Percentiles rank a stretch among this genome's conserved stretches.
These are phyloP conservation scores for Watsonalla cultraria DNA, from an alignment of 2,888 invertebrate genomes.

Conservation along the genomic window DNA sequence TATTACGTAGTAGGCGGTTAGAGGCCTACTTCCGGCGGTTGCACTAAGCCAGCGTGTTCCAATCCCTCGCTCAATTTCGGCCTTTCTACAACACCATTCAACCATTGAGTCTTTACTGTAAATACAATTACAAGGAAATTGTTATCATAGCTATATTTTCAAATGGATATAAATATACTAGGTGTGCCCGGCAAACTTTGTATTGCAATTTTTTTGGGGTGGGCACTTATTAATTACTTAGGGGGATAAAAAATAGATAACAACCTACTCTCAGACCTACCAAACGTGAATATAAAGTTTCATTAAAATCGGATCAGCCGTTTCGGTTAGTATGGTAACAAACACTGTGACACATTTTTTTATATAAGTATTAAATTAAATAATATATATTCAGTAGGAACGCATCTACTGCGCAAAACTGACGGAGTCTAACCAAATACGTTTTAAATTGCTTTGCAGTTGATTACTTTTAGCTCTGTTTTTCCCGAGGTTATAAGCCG, in stretches of 20 bases:
- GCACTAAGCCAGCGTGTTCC: slow-evolving; percentile 73
- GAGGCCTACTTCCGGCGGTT: slow-evolving; percentile 75
- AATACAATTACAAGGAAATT: slow-evolving; percentile 21
- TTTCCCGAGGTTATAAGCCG: slow-evolving; percentile 40
- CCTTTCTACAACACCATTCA: slow-evolving; percentile 62
- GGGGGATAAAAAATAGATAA: too few relatives aligned
- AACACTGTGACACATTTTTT: not conserved
- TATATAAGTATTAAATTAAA: slow-evolving; percentile 7
- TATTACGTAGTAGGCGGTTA: slow-evolving; percentile 47
- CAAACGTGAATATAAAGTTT: too few relatives aligned
- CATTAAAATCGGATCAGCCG: too few relatives aligned
- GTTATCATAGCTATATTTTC: not conserved
- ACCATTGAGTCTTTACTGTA: slow-evolving; percentile 43
- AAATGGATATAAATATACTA: too few relatives aligned
- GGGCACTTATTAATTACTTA: too few relatives aligned
- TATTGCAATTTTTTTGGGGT: too few relatives aligned
- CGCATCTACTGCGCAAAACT: slow-evolving; percentile 15
- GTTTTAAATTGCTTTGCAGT: slow-evolving; percentile 39
- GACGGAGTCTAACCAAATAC: slow-evolving; percentile 23
- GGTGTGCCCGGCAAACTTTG: too few relatives aligned
- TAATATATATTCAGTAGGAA: too few relatives aligned
- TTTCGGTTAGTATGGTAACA: too few relatives aligned
- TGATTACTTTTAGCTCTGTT: slow-evolving; percentile 49
- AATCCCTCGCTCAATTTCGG: slow-evolving; percentile 70
- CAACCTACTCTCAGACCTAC: too few relatives aligned